These are phyloP conservation scores for Tetrax tetrax DNA, from an alignment of 2,113 vertebrate genomes.

Conservation along the genomic window DNA sequence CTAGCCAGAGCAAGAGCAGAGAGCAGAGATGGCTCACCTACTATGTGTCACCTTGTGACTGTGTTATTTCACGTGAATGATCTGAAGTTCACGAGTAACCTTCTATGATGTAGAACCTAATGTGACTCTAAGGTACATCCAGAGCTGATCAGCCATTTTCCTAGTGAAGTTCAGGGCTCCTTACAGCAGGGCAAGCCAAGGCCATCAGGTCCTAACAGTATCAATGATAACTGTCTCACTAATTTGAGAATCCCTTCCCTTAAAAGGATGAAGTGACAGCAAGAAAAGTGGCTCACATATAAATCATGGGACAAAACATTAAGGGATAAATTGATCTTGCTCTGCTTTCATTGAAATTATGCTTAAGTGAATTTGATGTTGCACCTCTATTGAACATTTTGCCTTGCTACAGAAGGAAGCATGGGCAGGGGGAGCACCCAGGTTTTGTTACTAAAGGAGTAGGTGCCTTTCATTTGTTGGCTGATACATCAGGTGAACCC, in stretches of 20 bases:
- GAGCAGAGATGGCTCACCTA: neutral
- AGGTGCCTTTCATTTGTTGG: neutral
- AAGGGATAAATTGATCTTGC: neutral
- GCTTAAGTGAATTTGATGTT: neutral
- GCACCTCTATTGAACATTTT: neutral
- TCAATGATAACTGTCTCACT: neutral
- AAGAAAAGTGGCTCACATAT: neutral
- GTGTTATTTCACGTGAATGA: neutral
- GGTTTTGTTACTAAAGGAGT: neutral
- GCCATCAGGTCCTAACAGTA: neutral
- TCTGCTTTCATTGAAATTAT: neutral
- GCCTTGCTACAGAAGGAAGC: neutral
- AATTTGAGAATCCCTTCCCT: neutral
- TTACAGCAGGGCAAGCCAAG: neutral
- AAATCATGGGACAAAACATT: neutral
- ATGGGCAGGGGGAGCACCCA: neutral
- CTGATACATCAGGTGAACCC: neutral
- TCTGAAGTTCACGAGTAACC: neutral
- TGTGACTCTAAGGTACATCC: neutral
- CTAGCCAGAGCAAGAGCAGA: neutral
- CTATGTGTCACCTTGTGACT: neutral
- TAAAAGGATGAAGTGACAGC: neutral
- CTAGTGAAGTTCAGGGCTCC: neutral
- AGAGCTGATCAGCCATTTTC: neutral
- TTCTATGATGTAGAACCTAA: neutral